Evolutionary conservation across 2,888 invertebrate species (phyloP), one percentile per base, ranked within the genome.

Genomic region (Drosophila nr. perissopoda): DNA sequence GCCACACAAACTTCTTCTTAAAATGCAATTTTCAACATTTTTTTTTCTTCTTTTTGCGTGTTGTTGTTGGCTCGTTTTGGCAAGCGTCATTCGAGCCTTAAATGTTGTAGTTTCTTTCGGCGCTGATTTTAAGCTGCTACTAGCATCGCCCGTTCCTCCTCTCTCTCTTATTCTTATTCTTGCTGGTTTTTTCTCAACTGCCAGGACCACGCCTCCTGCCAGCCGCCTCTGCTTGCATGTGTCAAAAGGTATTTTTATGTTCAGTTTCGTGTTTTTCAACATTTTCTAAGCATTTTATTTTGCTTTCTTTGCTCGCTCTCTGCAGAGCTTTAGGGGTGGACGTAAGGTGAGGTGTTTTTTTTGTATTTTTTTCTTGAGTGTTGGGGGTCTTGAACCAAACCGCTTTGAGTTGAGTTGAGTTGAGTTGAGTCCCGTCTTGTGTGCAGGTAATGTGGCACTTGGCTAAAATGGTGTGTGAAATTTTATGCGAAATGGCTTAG

Each of bases 401-500:
- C 52, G 76, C 66, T 62, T 67, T 66, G 68, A 78, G 76, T 76
- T 38, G 56, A 38, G 56, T 56, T 21, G 82, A 64, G 72, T 57
- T 52, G 74, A 82, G 85, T 87, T 63, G 81, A 80, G 89, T 83
- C 89, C 88, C 84, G 88, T 87, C 84, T 85, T 86, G 80, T 90
- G 86, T 90, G 91, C 91, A 90, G 90, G 91, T 90, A 90, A 90
- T 90, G 84, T 88, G 89, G 88, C 91, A 91, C 91, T 90, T 90
- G 91, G 88, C 91, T 88, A 90, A 90, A 90, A 90, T 91, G 89
- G 91, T 90, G 89, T 90, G 91, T 90, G 90, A 90, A 90, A 90
- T 90, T 90, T 90, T 91, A 91, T 90, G 89, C 91, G 88, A 89
- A 91, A 89, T 81, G 88, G 81, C 91, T 90, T 81, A 83, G 81